Evolutionary conservation across 2,797 vertebrate species (phyloP), one percentile per base, ranked within the genome.

Genomic region (Brachyalestes nurse): DNA sequence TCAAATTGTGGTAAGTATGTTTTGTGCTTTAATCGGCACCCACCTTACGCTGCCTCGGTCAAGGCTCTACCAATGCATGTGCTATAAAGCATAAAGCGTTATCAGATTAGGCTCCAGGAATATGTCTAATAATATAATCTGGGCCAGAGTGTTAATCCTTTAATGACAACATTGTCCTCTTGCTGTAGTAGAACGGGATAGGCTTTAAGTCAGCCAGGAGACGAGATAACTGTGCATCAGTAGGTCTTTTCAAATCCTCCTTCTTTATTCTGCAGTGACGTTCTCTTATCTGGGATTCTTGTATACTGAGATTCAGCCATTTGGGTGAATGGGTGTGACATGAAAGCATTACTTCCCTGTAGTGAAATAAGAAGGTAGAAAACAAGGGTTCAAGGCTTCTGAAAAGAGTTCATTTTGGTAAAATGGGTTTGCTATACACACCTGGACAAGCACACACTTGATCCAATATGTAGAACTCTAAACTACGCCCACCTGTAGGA

Each of bases 81-180:
- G 34, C 34, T 34, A 34, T 28, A 19, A 40, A 64, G 21, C 69
- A 45, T 72, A 71, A 71, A 62, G 79, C 42, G 90, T 90, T 80
- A 86, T 82, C 85, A 91, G 93, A 94, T 95, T 93, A 94, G 82
- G 51, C 28, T 72, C 90, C 87, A 61, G 86, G 85, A 91, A 92
- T 89, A 82, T 70, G 85, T 81, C 71, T 75, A n/a, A 87, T 87
- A 88, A 87, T 89, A 80, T 90, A 92, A 93, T 93, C 91, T 85
- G 86, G 89, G 89, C 87, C 87, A 85, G 73, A 82, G 89, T 87
- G 85, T 91, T 93, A 89, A 88, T 88, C 82, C 79, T 77, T 83
- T 86, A 88, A 88, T 83, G 87, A 79, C 73, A 77, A 47, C 42
- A 38, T 61, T 77, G 62, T 83, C 61, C 47, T 62, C 66, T 47